These are phyloP conservation scores for Apomyelois bistriatella DNA, from an alignment of 2,888 invertebrate genomes.

Conservation along the genomic window DNA sequence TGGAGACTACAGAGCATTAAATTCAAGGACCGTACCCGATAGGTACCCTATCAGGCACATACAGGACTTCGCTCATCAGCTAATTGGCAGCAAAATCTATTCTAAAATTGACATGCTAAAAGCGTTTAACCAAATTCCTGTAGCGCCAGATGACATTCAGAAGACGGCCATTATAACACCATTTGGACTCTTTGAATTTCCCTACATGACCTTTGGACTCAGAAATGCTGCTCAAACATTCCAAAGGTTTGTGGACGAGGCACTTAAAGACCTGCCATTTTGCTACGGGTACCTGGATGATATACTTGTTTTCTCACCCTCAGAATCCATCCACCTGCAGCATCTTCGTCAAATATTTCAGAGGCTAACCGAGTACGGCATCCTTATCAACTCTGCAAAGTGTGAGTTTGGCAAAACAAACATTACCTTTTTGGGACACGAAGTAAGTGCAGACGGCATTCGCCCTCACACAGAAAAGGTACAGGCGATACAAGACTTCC, in stretches of 20 bases:
- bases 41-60: constrained; percentile 23
- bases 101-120: constrained; percentile 21
- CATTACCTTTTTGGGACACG: too few species aligned
- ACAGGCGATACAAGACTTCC: too few species aligned
- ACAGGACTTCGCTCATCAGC: constrained; percentile 18
- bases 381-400: too few species aligned
- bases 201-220: constrained; percentile 41
- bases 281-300: too few species aligned
- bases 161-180: constrained; percentile 42
- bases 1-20: constrained; percentile 21
- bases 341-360: too few species aligned
- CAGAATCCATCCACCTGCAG: too few species aligned
- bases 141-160: constrained; percentile 15
- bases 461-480: too few species aligned
- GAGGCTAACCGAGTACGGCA: too few species aligned
- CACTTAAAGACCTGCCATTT: constrained; percentile 1
- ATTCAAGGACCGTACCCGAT: constrained; percentile 23
- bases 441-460: too few species aligned
- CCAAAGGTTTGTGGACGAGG: constrained; percentile 13
- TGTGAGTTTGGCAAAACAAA: too few species aligned
- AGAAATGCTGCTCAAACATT: constrained; percentile 50
- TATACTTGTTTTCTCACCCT: too few species aligned
- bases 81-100: constrained; percentile 19
- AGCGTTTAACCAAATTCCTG: constrained; percentile 17
- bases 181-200: constrained; percentile 38